Percentiles rank a stretch among this genome's conserved stretches.
Conservation (phyloP, 30 jellyfish, hydroid and myxozoan genomes). For the Hydra vulgaris region DNA sequence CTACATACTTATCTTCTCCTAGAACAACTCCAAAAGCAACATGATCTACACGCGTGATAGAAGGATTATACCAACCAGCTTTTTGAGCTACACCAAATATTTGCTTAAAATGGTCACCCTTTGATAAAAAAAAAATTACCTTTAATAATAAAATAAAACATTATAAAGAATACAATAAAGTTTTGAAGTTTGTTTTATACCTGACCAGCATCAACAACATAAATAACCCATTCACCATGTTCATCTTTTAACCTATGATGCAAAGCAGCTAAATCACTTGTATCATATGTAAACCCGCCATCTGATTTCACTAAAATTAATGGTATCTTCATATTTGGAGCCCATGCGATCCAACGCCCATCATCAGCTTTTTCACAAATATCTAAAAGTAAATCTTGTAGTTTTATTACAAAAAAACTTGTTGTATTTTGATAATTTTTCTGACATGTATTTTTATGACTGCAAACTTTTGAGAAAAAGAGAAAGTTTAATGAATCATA, state of each 20-base stretch:
- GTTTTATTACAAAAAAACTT: background rate
- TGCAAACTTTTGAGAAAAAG: background rate
- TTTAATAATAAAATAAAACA: background rate
- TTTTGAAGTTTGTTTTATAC: too few relatives aligned
- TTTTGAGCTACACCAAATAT: conserved; percentile 63
- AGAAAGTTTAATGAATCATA: too few relatives aligned
- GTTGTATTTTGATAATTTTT: background rate
- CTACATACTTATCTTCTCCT: conserved; percentile 90
- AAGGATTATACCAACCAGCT: conserved; percentile 81
- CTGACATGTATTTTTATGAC: background rate
- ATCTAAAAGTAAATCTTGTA: conserved; percentile 22
- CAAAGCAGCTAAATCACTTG: conserved; percentile 98
- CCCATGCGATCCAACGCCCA: conserved; percentile 77
- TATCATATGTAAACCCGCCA: conserved; percentile 98
- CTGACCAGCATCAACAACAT: conserved; percentile 99
- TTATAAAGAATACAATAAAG: too few relatives aligned
- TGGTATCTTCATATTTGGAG: conserved; percentile 85
- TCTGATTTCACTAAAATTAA: conserved; percentile 90
- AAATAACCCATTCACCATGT: conserved; percentile 85
- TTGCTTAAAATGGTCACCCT: conserved; percentile 95
- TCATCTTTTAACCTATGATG: conserved; percentile 68
- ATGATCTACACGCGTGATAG: conserved; percentile 69
- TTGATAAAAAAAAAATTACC: background rate
- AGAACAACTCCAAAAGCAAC: conserved; percentile 97
- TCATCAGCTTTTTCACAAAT: conserved; percentile 43